These are phyloP conservation scores for Cygnus olor DNA, from an alignment of 2,797 vertebrate species.

Conservation along the genomic window DNA sequence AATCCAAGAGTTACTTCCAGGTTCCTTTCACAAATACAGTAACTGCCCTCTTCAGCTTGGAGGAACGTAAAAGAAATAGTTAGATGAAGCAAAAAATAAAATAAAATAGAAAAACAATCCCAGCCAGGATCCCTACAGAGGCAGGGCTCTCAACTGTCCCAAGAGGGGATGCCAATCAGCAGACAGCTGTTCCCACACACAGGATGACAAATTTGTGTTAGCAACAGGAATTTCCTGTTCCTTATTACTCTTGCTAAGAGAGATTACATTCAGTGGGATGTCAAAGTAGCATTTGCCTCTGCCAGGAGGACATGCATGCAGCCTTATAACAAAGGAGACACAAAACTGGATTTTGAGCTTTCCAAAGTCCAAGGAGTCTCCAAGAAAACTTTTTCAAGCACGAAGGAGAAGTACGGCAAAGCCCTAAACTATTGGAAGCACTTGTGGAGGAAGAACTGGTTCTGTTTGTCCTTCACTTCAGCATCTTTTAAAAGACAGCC, in stretches of 20 bases:
- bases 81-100: background rate
- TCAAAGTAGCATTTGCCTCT: background rate
- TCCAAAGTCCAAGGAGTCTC: background rate
- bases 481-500: background rate
- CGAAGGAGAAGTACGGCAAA: background rate
- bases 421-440: background rate
- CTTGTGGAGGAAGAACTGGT: background rate
- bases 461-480: background rate
- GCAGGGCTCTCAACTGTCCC: background rate
- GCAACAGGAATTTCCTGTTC: background rate
- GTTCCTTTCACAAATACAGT: background rate
- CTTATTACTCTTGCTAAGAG: background rate
- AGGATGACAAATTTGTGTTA: background rate
- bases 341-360: background rate
- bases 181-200: background rate
- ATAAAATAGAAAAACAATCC: background rate
- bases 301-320: accelerated
- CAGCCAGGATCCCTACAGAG: background rate
- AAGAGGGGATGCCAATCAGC: background rate
- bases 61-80: background rate
- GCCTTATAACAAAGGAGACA: background rate
- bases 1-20: background rate
- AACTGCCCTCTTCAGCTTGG: background rate
- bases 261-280: background rate
- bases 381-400: background rate